Base-by-base conservation (phyloP, 2,113 vertebrate genomes). In the Pelecanoides urinatrix region DNA sequence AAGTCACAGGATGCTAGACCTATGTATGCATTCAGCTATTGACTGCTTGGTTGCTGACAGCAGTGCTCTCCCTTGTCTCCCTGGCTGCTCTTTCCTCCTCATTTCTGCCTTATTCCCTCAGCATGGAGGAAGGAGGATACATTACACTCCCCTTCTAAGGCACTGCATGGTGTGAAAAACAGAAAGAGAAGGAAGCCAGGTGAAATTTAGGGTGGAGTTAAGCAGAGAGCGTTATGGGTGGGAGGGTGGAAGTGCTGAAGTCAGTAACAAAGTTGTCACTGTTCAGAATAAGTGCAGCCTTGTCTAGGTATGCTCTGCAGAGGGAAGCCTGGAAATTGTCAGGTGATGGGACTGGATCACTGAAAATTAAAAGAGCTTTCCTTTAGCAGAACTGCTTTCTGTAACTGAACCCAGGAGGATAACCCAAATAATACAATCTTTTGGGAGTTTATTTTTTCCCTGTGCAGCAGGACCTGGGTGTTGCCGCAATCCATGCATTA, bases 181-280 rank as follows among this genome's bases (percentile, higher is more conserved):
- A 23, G 32, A 42, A 16, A 7, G n/a, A 25, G 47, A 18, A 76
- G 29, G 23, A 59, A 66, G 32, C 17, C 47, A 40, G 20, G 6
- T 72, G 75, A 49, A 55, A 38, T 11, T 44, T 21, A 36, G 32
- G 30, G 26, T 76, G 34, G 32, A 49, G 11, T 53, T 42, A 55
- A 71, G 45, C 23, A 75, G 45, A 49, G 44, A 26, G 16, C 1
- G 0, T 75, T 47, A 18, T 0, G 0, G n/a, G 6, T 86, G 42
- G 58, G 44, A 52, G 9, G 16, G 13, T 73, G 42, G 36, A 27
- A 59, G 56, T 25, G 47, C 38, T 80, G 70, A 15, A n/a, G n/a
- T 23, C 53, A 18, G 25, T 45, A 36, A 25, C 34, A 55, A n/a
- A 38, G 27, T 18, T 52, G 21, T 79, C 29, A 6, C 44, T 73